Conservation (phyloP, 2,113 vertebrate species). For the Penelope pileata region DNA sequence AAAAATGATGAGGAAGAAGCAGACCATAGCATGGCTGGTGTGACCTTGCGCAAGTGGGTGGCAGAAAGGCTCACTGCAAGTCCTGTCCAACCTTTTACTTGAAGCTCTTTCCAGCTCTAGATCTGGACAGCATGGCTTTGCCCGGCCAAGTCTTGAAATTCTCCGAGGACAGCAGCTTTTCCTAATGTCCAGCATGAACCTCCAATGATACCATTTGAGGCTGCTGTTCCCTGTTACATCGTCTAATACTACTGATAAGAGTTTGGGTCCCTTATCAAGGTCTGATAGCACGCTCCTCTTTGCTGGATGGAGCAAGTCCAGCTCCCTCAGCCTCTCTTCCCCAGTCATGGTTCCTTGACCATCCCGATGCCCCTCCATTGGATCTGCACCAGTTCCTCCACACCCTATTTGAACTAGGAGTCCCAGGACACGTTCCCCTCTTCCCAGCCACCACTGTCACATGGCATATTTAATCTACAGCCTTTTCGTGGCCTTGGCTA, state of each 20-base stretch:
- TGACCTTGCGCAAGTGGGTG: not conserved
- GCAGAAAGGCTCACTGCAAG: not conserved
- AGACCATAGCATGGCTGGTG: not conserved
- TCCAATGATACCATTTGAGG: not conserved
- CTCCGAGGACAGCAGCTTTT: not conserved
- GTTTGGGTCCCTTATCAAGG: not conserved
- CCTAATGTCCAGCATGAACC: not conserved
- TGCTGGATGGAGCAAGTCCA: not conserved
- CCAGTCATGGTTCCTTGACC: not conserved
- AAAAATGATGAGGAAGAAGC: not conserved
- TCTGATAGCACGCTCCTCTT: not conserved
- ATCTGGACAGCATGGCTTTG: not conserved
- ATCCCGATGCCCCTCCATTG: not conserved
- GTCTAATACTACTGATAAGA: not conserved
- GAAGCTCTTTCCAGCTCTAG: not conserved
- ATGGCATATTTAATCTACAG: not conserved
- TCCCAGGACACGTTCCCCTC: not conserved
- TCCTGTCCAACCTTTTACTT: not conserved
- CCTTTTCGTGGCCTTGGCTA: not conserved
- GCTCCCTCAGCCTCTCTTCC: not conserved
- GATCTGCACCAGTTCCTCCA: not conserved
- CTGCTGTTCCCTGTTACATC: not conserved
- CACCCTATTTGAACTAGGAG: not conserved
- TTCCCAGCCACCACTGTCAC: accelerated
- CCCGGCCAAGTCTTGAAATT: not conserved